Evolutionary conservation across 2,888 invertebrate genomes (phyloP), one percentile per base, ranked within the genome.

Genomic region (Leptinotarsa tumamoca): DNA sequence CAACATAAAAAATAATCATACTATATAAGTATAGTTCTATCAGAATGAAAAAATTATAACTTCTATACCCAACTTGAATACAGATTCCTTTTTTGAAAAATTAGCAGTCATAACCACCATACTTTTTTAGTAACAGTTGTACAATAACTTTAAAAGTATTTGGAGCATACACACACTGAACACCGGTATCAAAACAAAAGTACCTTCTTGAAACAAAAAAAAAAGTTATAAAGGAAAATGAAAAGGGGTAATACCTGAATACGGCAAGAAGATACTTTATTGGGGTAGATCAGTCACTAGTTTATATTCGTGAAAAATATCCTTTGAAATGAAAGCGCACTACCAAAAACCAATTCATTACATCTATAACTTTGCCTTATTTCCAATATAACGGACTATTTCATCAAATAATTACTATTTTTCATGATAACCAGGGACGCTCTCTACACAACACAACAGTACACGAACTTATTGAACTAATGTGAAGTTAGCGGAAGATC

Each of bases 401-500:
- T 76, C 68, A 75, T 21, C 66, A 70, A 74, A 73, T 73, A 74
- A 68, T 58, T 74, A 72, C 72, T 74, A 78, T 81, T 78, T 74
- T 79, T 75, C 23, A 15, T 56, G n/a, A 68, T 49, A 78, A 82
- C 80, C 74, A 83, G 80, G 82, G 85, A 85, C 85, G 85, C 85
- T 63, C 63, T 33, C 17, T 63, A 82, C 82, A 82, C 80, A 80
- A 82, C 81, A 82, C 78, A 82, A 78, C 81, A 81, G 76, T 71
- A 72, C 66, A 78, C 68, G 71, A 77, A 77, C 69, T 73, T 74
- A 72, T 52, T 78, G 68, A 77, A 79, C 74, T 67, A 68, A 23
- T 27, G 43, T 76, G 81, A 82, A 81, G 81, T 79, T 82, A 68
- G 78, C 51, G n/a, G 18, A 15, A 52, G 15, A 10, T 43, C 63